Conservation (phyloP, 1,140 invertebrate species). For the Hylyphantes graminicola region DNA sequence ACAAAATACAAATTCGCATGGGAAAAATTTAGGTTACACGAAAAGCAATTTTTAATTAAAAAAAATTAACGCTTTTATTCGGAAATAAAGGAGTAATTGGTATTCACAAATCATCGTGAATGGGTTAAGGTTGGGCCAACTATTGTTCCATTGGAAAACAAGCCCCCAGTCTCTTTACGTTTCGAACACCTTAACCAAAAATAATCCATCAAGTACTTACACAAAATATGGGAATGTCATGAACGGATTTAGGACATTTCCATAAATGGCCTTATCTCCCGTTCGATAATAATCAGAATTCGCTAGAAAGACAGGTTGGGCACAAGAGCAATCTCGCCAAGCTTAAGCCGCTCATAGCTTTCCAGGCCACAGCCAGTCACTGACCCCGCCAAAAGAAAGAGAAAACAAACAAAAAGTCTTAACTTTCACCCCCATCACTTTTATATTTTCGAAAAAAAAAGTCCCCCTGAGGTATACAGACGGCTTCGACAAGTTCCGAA, state of each 20-base stretch:
- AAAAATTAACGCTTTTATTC: too few species aligned
- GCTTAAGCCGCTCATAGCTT: constrained; percentile 24
- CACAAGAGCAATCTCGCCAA: constrained; percentile 27
- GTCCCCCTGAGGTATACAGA: constrained; percentile 3
- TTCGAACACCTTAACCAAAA: too few species aligned
- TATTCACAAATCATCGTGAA: too few species aligned
- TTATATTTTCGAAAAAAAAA: constrained; percentile 17
- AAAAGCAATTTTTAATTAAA: too few species aligned
- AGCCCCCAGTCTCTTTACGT: too few species aligned
- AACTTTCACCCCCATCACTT: constrained; percentile 37
- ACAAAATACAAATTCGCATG: too few species aligned
- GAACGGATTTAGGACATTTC: not conserved
- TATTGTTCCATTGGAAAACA: too few species aligned
- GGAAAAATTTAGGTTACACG: too few species aligned
- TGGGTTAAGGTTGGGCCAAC: too few species aligned
- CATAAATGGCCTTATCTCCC: constrained; percentile 4
- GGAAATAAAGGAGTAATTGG: too few species aligned
- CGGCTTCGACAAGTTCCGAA: constrained; percentile 26
- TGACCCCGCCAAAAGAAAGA: constrained; percentile 14
- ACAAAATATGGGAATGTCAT: not conserved
- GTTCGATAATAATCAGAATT: constrained; percentile 7
- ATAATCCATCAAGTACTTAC: too few species aligned
- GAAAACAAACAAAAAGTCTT: not conserved
- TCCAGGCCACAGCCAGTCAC: constrained; percentile 33
- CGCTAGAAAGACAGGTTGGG: constrained; percentile 30